Evolutionary conservation across 2,113 vertebrate species (phyloP).

Genomic region (Caracal caracal): DNA sequence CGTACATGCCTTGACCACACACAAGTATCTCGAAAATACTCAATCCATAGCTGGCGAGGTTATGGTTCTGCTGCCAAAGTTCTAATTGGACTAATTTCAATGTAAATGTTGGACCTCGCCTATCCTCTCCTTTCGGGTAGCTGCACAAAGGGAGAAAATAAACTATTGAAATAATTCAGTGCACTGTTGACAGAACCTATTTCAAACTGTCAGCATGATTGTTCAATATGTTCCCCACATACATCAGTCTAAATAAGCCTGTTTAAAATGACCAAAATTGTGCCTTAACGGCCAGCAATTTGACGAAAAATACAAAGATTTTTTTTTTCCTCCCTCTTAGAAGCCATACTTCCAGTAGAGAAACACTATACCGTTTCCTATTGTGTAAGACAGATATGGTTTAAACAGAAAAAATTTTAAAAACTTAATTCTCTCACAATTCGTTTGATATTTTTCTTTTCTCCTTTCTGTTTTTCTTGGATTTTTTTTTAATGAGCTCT

Average conservation of each 20-base stretch:
- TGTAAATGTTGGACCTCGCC: background rate
- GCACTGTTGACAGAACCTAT: background rate
- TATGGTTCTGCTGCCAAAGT: background rate
- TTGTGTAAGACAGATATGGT: background rate
- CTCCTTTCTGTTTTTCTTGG: background rate
- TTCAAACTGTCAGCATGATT: conserved; percentile 30
- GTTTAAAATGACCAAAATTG: conserved; percentile 34
- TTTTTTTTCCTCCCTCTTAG: conserved; percentile 1
- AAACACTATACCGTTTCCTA: conserved; percentile 1
- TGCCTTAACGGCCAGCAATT: background rate
- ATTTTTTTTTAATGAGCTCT: background rate
- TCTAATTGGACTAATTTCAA: conserved; percentile 36
- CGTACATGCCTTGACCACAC: background rate
- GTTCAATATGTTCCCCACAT: conserved; percentile 16
- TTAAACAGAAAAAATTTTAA: background rate
- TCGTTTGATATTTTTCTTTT: background rate
- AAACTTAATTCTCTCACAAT: background rate
- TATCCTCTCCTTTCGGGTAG: background rate
- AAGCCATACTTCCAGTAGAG: background rate
- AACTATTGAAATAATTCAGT: background rate
- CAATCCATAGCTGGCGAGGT: background rate
- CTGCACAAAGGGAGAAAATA: conserved; percentile 32
- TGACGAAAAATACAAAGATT: background rate
- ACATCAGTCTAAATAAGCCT: background rate
- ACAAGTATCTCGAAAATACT: background rate